A percentile compares a stretch with the other conserved stretches of the same genome.
Evolutionary conservation across 2,888 invertebrate species (phyloP).

Genomic region (Drosophila eohydei): DNA sequence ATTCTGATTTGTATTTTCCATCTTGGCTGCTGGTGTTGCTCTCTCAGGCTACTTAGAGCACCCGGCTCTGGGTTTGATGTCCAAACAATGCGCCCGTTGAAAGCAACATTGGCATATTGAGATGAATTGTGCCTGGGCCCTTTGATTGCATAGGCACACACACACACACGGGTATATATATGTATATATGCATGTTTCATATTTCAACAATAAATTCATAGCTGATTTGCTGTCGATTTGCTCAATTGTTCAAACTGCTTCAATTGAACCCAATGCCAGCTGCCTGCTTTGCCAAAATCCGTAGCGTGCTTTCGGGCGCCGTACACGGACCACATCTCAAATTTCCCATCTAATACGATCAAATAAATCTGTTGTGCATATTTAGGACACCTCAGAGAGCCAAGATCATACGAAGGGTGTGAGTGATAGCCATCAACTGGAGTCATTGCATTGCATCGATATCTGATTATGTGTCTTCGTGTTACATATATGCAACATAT

Average conservation of each 20-base stretch:
- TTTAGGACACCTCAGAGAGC: constrained; percentile 41
- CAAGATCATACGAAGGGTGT: constrained; percentile 43
- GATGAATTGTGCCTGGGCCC: constrained; percentile 74
- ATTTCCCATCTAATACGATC: constrained; percentile 23
- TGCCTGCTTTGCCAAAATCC: constrained; percentile 26
- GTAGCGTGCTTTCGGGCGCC: constrained; percentile 51
- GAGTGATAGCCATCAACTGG: neutral
- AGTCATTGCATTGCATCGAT: neutral
- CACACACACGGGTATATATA: neutral
- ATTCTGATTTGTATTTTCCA: constrained; percentile 16
- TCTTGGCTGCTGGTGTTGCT: constrained; percentile 21
- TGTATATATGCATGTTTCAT: constrained; percentile 21
- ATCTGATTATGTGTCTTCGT: neutral
- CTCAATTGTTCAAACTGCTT: constrained; percentile 44
- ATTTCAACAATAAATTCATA: constrained; percentile 50
- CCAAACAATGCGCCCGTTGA: constrained; percentile 77
- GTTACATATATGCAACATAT: neutral
- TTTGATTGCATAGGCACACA: constrained; percentile 20
- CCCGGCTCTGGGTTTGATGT: constrained; percentile 62
- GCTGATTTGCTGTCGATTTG: constrained; percentile 46
- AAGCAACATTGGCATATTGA: constrained; percentile 81
- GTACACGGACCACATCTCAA: neutral
- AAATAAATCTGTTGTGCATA: constrained; percentile 11
- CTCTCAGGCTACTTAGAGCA: constrained; percentile 55
- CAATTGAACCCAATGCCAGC: constrained; percentile 35